Conservation (phyloP, 2,797 vertebrate genomes). For the Phyllotis vaccarum region DNA sequence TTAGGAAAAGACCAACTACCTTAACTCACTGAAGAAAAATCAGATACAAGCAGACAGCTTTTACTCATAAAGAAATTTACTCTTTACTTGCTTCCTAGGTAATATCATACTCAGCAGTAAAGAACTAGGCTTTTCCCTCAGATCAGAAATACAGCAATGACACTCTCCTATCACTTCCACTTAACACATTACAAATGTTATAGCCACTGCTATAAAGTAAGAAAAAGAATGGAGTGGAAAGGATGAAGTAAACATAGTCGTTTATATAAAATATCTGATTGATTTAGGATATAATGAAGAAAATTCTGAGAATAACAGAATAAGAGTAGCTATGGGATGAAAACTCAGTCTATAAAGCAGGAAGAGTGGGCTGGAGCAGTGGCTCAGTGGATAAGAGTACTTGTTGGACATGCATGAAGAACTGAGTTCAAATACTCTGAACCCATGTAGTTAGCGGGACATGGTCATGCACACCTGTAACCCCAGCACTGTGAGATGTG, state of each 20-base stretch:
- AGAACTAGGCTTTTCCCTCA: background rate
- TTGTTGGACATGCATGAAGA: no score
- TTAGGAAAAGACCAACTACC: background rate
- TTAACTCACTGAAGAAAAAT: background rate
- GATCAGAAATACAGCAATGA: background rate
- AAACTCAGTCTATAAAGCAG: background rate
- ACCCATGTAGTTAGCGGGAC: background rate
- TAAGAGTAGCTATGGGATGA: background rate
- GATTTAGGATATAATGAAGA: background rate
- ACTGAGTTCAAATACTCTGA: background rate
- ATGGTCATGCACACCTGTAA: background rate
- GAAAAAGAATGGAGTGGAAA: background rate
- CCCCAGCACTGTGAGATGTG: background rate
- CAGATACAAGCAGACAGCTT: background rate
- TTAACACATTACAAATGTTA: background rate
- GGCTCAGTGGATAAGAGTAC: background rate
- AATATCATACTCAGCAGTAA: background rate
- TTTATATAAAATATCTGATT: background rate
- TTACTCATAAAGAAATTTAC: conserved; percentile 7
- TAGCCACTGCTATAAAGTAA: background rate
- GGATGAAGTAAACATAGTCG: background rate
- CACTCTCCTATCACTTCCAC: background rate
- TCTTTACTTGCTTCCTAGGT: background rate
- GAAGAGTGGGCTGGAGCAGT: no score
- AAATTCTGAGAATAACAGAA: background rate